Percentiles rank a stretch among this genome's conserved stretches.
phyloP scores from a whole-genome alignment of 1,140 invertebrate genomes.

The Grapholita molesta region DNA sequence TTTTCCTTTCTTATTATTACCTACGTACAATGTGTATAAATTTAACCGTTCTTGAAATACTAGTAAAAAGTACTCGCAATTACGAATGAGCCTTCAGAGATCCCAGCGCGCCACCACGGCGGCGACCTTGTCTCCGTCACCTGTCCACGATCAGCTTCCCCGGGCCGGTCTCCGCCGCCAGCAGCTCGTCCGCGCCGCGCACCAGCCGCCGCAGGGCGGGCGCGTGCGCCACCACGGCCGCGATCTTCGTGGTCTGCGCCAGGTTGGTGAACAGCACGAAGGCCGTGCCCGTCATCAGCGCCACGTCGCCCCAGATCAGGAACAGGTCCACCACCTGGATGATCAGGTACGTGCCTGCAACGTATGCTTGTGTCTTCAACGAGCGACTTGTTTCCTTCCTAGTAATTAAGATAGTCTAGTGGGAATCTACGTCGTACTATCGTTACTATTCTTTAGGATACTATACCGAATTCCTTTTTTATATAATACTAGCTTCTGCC shows the following conservation, averaged over 20 bases:
- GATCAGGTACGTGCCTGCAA: constrained; percentile 55
- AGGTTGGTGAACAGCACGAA: constrained; percentile 70
- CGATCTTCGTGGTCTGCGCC: constrained; percentile 57
- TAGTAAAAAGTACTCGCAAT: too few species aligned
- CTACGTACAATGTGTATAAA: too few species aligned
- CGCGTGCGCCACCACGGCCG: constrained; percentile 45
- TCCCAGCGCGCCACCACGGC: too few species aligned
- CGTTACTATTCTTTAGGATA: too few species aligned
- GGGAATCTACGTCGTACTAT: too few species aligned
- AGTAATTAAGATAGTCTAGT: too few species aligned
- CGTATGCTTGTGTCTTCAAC: not conserved
- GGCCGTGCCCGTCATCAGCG: constrained; percentile 66
- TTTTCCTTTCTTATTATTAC: too few species aligned
- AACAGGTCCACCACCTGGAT: constrained; percentile 60
- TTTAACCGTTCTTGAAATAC: too few species aligned
- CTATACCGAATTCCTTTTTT: too few species aligned
- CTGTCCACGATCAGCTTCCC: constrained; percentile 46
- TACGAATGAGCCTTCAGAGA: too few species aligned
- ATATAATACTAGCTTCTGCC: too few species aligned
- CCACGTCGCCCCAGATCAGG: constrained; percentile 65
- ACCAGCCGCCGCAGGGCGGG: constrained; percentile 42
- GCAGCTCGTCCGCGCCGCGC: constrained; percentile 33
- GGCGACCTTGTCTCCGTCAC: constrained; percentile 30
- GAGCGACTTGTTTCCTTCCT: not conserved
- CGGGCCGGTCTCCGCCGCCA: constrained; percentile 34